Base-by-base conservation (phyloP, 1,140 invertebrate genomes). In the Drosophila willistoni region DNA sequence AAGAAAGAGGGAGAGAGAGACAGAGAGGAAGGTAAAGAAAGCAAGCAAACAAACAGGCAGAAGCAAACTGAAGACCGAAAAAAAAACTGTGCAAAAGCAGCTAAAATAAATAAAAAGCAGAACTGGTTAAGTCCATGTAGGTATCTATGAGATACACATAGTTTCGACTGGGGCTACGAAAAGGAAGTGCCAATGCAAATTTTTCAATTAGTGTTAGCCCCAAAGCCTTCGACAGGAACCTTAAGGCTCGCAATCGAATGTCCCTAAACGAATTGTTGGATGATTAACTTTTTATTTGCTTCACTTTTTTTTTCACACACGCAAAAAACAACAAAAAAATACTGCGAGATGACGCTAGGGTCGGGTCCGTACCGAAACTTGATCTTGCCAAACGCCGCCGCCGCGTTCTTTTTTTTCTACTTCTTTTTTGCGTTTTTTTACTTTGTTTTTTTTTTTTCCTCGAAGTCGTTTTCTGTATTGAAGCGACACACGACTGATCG, bases 41-140 rank as follows among this genome's bases (percentile, higher is more conserved):
- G 68, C 72, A 64, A 68, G 47, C 63, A 59, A 47, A 42, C 57
- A 62, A 59, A 34, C 4, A 55, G 64, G 51, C 22, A 61, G 60
- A 62, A 62, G 59, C 34, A 77, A 33, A 68, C 61, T 65, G 57
- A 83, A 39, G 57, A 64, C 47, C 68, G 17, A 72, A 77, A 71
- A 54, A 60, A 61, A 41, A 60, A 51, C 41, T 82, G 81, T 77
- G 81, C 81, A 80, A 85, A 84, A 83, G 74, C 59, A 85, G 63
- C 78, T 75, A 64, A 85, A 85, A 76, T 73, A 85, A 85, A 86
- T 81, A 83, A 83, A 72, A 64, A 71, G 67, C 72, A 80, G 79
- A 79, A 89, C 83, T 89, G 84, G 84, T 89, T 79, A 69, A 62
- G 34, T 51, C 60, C 59, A 42, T 68, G 56, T 39, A 76, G 65